Conservation (phyloP, 2,888 invertebrate species). For the Cataglyphis altisquamis region DNA sequence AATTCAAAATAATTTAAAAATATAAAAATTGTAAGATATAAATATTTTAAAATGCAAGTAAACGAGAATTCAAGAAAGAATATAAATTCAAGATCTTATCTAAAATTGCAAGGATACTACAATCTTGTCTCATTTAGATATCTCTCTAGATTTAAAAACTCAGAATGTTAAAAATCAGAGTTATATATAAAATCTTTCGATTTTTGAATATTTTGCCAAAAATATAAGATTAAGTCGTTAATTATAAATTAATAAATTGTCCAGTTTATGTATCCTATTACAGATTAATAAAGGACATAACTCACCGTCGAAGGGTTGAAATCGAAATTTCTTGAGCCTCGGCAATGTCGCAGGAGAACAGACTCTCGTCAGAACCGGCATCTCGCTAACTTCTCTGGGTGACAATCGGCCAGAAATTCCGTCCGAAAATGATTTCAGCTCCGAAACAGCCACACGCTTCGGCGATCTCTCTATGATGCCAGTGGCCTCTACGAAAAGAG, state of each 20-base stretch:
- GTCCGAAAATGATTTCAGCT: slow-evolving; percentile 67
- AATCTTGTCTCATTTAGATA: background rate
- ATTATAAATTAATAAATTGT: background rate
- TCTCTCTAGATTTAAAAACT: background rate
- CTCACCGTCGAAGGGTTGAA: slow-evolving; percentile 76
- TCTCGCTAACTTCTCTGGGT: slow-evolving; percentile 62
- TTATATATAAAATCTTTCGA: background rate
- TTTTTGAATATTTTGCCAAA: background rate
- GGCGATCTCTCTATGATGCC: slow-evolving; percentile 71
- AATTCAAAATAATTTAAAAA: background rate
- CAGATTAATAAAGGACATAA: slow-evolving; percentile 1
- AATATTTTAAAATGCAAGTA: background rate
- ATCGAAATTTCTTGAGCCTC: slow-evolving; percentile 78
- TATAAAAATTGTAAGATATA: background rate
- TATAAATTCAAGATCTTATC: background rate
- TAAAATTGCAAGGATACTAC: background rate
- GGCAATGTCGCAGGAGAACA: slow-evolving; percentile 79
- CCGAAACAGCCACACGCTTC: slow-evolving; percentile 73
- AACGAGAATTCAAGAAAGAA: background rate
- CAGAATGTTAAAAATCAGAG: background rate
- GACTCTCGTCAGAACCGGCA: slow-evolving; percentile 79
- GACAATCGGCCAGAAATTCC: slow-evolving; percentile 41
- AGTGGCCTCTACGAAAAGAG: slow-evolving; percentile 72
- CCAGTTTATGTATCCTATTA: slow-evolving; percentile 3
- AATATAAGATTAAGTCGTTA: background rate